Conservation (phyloP, 2,113 vertebrate species). For the Promerops cafer region DNA sequence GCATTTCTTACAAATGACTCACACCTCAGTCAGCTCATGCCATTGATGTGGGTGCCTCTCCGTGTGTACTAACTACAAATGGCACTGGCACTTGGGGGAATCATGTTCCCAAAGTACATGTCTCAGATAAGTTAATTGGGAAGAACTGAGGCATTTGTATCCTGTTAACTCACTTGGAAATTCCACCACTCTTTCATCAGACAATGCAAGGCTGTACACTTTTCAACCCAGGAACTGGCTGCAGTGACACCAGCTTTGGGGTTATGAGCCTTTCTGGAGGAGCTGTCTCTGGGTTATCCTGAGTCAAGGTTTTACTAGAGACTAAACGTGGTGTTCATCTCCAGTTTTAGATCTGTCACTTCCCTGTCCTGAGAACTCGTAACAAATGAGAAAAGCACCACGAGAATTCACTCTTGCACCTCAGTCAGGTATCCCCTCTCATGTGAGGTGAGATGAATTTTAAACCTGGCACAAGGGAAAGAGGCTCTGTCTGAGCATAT, state of each 20-base stretch:
- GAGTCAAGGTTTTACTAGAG: not conserved
- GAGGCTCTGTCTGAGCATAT: not conserved
- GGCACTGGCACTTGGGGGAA: not conserved
- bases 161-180: not conserved
- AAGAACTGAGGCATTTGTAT: not conserved
- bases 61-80: not conserved
- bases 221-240: not conserved
- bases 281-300: not conserved
- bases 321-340: not conserved
- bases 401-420: not conserved
- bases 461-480: not conserved
- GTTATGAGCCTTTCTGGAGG: not conserved
- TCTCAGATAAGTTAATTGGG: not conserved
- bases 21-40: not conserved
- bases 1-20: not conserved
- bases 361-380: not conserved
- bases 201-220: not conserved
- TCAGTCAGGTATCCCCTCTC: not conserved
- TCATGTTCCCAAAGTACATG: not conserved
- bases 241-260: not conserved
- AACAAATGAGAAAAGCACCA: not conserved
- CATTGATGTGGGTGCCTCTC: rapidly evolving
- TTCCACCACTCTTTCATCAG: not conserved
- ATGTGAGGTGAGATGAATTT: not conserved
- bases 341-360: not conserved